Evolutionary conservation across 2,888 invertebrate species (phyloP).

Genomic region (Graphium colonna): DNA sequence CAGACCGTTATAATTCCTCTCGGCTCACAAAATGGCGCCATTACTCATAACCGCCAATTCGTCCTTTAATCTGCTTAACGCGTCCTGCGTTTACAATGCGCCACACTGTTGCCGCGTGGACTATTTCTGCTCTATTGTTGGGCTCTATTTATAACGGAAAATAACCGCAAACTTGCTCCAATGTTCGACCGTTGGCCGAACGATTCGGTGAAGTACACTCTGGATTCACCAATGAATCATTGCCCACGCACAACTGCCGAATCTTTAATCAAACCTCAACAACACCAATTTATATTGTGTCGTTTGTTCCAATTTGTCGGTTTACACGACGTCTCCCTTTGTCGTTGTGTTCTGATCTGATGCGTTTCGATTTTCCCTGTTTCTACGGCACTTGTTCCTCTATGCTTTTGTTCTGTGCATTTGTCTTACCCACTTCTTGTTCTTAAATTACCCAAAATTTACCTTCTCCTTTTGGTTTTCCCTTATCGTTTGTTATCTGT

Average conservation of each 20-base stretch:
- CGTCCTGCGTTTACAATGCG: conserved; percentile 45
- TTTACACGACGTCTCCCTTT: not conserved
- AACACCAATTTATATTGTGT: too few species aligned
- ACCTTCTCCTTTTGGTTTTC: too few species aligned
- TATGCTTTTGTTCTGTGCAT: too few species aligned
- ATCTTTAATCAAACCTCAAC: not conserved
- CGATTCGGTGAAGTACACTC: not conserved
- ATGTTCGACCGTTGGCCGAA: conserved; percentile 11
- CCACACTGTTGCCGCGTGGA: conserved; percentile 54
- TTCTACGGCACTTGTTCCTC: too few species aligned
- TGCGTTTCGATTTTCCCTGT: too few species aligned
- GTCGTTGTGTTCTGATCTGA: conserved; percentile 13
- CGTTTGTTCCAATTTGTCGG: too few species aligned
- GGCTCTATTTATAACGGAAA: conserved; percentile 29
- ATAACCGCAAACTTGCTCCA: conserved; percentile 4
- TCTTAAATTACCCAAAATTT: too few species aligned
- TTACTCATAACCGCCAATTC: conserved; percentile 44
- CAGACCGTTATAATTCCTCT: not conserved
- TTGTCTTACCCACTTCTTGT: too few species aligned
- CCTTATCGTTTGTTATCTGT: too few species aligned
- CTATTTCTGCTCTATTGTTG: conserved; percentile 43
- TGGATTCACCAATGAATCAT: conserved; percentile 7
- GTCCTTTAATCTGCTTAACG: conserved; percentile 64
- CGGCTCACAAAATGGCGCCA: not conserved
- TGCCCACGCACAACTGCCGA: not conserved